These are phyloP conservation scores for Dione vanillae DNA, from an alignment of 2,888 invertebrate genomes.

Conservation along the genomic window DNA sequence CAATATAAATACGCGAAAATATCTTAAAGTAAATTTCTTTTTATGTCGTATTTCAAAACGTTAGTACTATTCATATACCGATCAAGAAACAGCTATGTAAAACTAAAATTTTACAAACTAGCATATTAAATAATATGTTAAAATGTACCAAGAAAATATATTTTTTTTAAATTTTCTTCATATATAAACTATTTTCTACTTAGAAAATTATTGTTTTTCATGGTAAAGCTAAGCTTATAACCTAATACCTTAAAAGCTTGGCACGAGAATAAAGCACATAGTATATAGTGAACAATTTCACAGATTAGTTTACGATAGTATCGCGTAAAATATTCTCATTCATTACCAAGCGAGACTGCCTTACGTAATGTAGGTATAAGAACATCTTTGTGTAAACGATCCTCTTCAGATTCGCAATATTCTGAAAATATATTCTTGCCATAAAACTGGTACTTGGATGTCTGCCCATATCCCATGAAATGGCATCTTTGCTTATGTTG, in stretches of 20 bases:
- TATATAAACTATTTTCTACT: not conserved
- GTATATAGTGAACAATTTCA: constrained; percentile 29
- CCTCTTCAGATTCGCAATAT: constrained; percentile 34
- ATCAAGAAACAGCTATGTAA: no score
- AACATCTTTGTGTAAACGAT: constrained; percentile 32
- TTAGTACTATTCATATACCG: no score
- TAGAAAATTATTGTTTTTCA: not conserved
- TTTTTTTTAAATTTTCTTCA: no score
- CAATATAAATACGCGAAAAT: no score
- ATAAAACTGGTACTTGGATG: constrained; percentile 60
- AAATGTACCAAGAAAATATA: no score
- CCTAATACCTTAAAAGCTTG: constrained; percentile 13
- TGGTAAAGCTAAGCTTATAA: not conserved
- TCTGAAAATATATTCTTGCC: constrained; percentile 42
- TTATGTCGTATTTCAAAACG: no score
- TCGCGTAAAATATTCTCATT: constrained; percentile 29
- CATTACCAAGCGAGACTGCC: constrained; percentile 18
- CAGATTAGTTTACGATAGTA: constrained; percentile 33
- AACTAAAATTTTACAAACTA: no score
- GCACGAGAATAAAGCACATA: not conserved
- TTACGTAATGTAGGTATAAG: constrained; percentile 29
- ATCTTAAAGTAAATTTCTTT: no score
- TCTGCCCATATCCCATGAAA: constrained; percentile 55
- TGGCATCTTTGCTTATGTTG: constrained; percentile 49
- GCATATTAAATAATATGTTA: no score